Base-by-base conservation (phyloP, 2,797 vertebrate species). In the Clarias fuscus region DNA sequence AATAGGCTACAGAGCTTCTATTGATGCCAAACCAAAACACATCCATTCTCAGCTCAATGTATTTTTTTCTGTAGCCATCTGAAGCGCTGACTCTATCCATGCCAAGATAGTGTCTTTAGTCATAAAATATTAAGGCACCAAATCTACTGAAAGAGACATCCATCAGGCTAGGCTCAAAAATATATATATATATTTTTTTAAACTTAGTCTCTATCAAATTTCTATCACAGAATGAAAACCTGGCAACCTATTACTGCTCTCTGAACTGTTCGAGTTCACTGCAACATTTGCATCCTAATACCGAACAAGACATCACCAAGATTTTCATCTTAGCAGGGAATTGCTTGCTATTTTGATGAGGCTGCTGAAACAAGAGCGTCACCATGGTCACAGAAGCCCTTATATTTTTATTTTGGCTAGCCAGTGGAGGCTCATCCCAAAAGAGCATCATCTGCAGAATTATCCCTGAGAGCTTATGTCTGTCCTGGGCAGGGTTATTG, bases 291-390 rank as follows among this genome's bases (percentile, higher is more conserved):
- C 40, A 5, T 82, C 53, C 22, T 40, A 79, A 79, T 79, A 79
- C 33, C n/a, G 33, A 79, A 59, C 76, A 62, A 62, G 33, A 62
- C 13, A 79, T 30, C 24, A 67, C 24, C 8, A 7, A 48, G 15
- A 61, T 67, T 67, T 20, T 53, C 62, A 18, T 82, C 79, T 67
- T n/a, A 53, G 61, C 40, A 82, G 62, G 79, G 62, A 82, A 4
- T 48, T 40, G 0, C 40, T 56, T 20, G 64, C 43, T 82, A 15
- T 68, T 56, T 82, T 30, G 43, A 68, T 56, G 64, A 67, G 43
- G 40, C 37, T 68, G n/a, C 27, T 43, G 37, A 80, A 53, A 18
- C 64, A 27, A 82, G 43, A 33, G 24, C 6, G 5, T 53, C 37
- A 82, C 30, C 48, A 82, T 20, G 43, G n/a, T 20, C 0, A 6